Evolutionary conservation across 2,797 vertebrate genomes (phyloP).

Genomic region (Coreius guichenoti): DNA sequence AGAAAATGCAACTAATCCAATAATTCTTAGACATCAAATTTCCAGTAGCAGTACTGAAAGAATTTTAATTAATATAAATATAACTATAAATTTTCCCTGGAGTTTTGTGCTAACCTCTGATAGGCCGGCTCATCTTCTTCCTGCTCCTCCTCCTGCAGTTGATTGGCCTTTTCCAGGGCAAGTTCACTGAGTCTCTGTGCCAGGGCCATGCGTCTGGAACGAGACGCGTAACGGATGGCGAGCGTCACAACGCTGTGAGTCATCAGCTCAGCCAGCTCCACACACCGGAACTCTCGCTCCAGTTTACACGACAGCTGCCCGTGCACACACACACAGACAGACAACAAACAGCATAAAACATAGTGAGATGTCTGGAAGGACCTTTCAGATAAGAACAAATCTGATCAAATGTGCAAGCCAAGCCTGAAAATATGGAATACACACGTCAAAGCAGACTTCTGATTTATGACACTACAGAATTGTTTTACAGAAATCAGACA

Average conservation of each 20-base stretch:
- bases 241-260: slow-evolving; percentile 85
- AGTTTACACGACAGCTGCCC: slow-evolving; percentile 91
- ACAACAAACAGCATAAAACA: slow-evolving; percentile 2
- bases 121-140: slow-evolving; percentile 75
- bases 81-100: slow-evolving; percentile 75
- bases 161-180: slow-evolving; percentile 85
- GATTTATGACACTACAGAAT: slow-evolving; percentile 17
- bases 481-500: slow-evolving; percentile 9
- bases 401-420: background rate
- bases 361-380: background rate
- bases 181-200: slow-evolving; percentile 90
- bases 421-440: background rate
- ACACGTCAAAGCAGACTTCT: background rate
- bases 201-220: slow-evolving; percentile 85
- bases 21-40: background rate
- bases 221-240: slow-evolving; percentile 93
- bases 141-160: slow-evolving; percentile 72
- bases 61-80: background rate
- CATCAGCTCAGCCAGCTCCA: slow-evolving; percentile 94
- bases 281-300: slow-evolving; percentile 91
- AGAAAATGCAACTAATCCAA: background rate
- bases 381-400: background rate
- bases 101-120: slow-evolving; percentile 64
- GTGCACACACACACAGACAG: background rate
- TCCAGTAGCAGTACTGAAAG: background rate